Evolutionary conservation across 2,113 vertebrate genomes (phyloP), one percentile per base, ranked within the genome.

Genomic region (Phodopus roborovskii): DNA sequence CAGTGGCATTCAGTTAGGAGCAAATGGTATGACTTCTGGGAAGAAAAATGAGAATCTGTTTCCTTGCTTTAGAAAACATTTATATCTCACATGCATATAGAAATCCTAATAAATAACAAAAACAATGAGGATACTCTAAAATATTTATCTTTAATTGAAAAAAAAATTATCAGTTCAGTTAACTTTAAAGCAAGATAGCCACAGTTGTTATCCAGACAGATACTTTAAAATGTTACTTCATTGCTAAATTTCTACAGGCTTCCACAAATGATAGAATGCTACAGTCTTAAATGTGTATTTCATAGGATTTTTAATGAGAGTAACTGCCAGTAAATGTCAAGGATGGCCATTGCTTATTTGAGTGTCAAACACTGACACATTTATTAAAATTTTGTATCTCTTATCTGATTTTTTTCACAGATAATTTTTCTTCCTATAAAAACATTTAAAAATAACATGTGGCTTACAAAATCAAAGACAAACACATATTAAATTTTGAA

Each of bases 11-110:
- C 13, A 89, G 2, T 81, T 93, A 91, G 2, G 33, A 78, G 1
- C 33, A 92, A 89, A n/a, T 77, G 33, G 30, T 94, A 93, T 86
- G 5, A 60, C 92, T 83, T 94, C 53, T 77, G 45, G 56, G 39
- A 88, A 60, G 42, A 88, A 89, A 97, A 92, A 92, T 92, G 30
- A 95, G 16, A 93, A 84, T 85, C 82, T 82, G 39, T 66, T 79
- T 66, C 36, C 28, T 71, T 58, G 8, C 16, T 92, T 97, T 91
- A 91, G 33, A 75, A 92, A 95, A 94, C 30, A n/a, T 66, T 2
- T 58, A 3, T 45, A 8, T 56, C 88, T 42, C 73, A 92, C 90
- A 60, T 4, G 26, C 48, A 79, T 68, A 42, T 7, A 53, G 6
- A 8, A 70, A 90, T 84, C 39, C 7, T 17, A 9, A 79, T 53